Evolutionary conservation across 2,888 invertebrate species (phyloP).

Genomic region (Drosophila meridiana): DNA sequence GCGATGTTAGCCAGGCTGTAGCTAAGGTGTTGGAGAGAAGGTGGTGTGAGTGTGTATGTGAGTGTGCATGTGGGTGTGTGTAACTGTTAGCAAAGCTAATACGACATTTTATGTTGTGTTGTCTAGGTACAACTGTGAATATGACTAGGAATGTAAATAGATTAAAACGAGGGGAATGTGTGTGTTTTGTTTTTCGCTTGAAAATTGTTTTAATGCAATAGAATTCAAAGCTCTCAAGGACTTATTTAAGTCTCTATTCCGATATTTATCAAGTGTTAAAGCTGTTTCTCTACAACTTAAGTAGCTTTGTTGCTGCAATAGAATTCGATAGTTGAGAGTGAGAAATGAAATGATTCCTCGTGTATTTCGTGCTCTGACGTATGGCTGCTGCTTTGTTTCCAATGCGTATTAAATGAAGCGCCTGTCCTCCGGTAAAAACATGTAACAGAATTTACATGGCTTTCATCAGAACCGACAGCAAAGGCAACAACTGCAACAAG

Average conservation of each 20-base stretch:
- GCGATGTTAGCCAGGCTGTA: constrained; percentile 40
- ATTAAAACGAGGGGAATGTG: neutral
- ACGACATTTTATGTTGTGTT: constrained; percentile 34
- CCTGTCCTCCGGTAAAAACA: constrained; percentile 13
- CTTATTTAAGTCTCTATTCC: too few relatives aligned
- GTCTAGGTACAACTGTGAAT: constrained; percentile 6
- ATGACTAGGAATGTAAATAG: constrained; percentile 1
- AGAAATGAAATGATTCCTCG: neutral
- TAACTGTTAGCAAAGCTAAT: constrained; percentile 48
- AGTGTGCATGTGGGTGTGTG: constrained; percentile 3
- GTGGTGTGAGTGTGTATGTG: neutral
- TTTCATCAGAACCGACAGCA: constrained; percentile 46
- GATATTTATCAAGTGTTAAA: neutral
- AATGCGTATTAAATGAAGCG: constrained; percentile 25
- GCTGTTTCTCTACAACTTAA: neutral
- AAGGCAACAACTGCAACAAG: constrained; percentile 26
- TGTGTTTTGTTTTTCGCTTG: neutral
- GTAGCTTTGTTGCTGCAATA: neutral
- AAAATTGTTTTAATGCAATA: neutral
- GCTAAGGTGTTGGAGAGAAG: constrained; percentile 3
- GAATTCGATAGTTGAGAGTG: neutral
- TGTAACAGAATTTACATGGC: constrained; percentile 52
- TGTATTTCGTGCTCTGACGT: neutral
- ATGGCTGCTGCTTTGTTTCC: constrained; percentile 13
- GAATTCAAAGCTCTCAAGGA: neutral